Evolutionary conservation across 1,140 invertebrate species (phyloP), one percentile per base, ranked within the genome.

Genomic region (Archivesica marissinica): DNA sequence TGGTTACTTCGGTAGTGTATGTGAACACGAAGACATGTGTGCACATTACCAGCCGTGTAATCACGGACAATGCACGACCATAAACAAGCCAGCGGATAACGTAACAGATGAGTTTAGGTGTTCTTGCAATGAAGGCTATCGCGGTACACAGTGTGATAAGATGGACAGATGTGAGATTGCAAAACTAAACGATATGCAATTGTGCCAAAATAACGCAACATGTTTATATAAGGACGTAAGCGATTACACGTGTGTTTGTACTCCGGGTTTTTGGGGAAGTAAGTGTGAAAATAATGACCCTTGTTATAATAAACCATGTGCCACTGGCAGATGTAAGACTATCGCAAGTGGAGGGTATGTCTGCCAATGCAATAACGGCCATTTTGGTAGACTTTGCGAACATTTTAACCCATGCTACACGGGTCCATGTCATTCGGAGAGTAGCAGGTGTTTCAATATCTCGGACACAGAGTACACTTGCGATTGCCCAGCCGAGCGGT

Each of bases 91-190:
- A 2, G 25, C 23, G 25, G 11, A 30, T 11, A 38, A 44, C 13
- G 54, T 41, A 9, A 75, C 59, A 9, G 61, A 33, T 13, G 50
- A 54, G n/a, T 90, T 84, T 64, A 96, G 97, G 7, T 99, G 98
- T 92, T 97, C 97, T 20, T 99, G 98, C 91, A 97, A 97, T 96
- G 98, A 91, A 1, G 81, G 83, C 15, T 89, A 83, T 56, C 85
- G 50, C 3, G 91, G 91, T 30, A 75, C 33, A 20, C 96, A 96
- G 78, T 99, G 98, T 64, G 64, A 87, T 13, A 52, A 80, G 11
- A 87, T 87, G 80, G 86, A 92, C 77, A 86, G 87, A 6, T 90
- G 89, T 33, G 52, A 44, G 0, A 17, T 75, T 25, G 28, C 56
- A 23, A 13, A 56, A 38, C 20, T 7, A 38, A n/a, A 23, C 15